Base-by-base conservation (phyloP, 2,888 invertebrate genomes). In the Spisula subtruncata region DNA sequence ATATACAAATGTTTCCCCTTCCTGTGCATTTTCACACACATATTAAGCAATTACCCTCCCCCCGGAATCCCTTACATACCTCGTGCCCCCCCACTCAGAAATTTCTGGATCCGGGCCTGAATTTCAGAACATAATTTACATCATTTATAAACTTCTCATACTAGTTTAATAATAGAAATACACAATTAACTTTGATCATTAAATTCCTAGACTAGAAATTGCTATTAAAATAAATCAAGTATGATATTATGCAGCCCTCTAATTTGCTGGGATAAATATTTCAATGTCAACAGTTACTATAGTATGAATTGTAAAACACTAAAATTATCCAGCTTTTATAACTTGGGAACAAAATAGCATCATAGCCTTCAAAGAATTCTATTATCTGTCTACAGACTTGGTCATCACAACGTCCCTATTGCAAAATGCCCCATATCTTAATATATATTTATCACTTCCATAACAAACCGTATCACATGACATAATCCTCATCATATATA, bases 141-240 rank as follows among this genome's bases (percentile, higher is more conserved):
- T 10, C 16, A 51, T 51, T 16, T 10, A n/a, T 18, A 56, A 56
- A 66, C 60, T 25, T 66, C 8, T 25, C n/a, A 20, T 10, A 66
- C 60, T 25, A n/a, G n/a, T n/a, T n/a, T n/a, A 2, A 25, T 10
- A 10, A 20, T 18, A n/a, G 25, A 25, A 66, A 25, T 66, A 66
- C 60, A 66, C 60, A 66, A 66, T 66, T n/a, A 25, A 66, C 10
- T 66, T 66, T 66, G 60, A 66, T 66, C 60, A 66, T 12, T 10
- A 25, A 66, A 5, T 66, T 66, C 25, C 25, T 25, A 66, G 60
- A 66, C 60, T 66, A 66, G 60, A 66, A 25, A 25, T 25, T n/a
- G n/a, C 60, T 20, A 60, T n/a, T n/a, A 60, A n/a, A n/a, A n/a
- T n/a, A n/a, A n/a, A 60, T 6, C n/a, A n/a, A 60, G 14, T 18